Evolutionary conservation across 2,888 invertebrate genomes (phyloP), one percentile per base, ranked within the genome.

Genomic region (Eurytoma californica): DNA sequence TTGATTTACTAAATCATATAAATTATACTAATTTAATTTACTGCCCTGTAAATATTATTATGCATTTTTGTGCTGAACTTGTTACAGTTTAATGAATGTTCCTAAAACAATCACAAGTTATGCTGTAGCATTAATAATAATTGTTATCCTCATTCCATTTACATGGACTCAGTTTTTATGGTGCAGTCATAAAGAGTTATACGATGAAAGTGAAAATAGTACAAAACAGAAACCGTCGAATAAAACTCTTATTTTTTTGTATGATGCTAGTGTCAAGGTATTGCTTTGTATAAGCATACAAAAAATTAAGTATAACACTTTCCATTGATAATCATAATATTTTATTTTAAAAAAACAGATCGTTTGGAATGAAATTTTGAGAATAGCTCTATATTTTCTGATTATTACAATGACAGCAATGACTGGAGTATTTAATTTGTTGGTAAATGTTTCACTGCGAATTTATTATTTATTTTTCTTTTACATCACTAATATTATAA

Each of bases 81-180:
- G 0, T 39, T 39, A 9, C 39, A 63, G 18, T 20, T 72, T 61
- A 28, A 72, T 66, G 60, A 16, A 55, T 13, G 18, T 58, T 14
- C 39, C 13, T 5, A 60, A 20, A 89, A 90, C 93, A 93, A 90
- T 90, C 91, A 90, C 49, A 9, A 80, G 57, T 66, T 82, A 73
- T 20, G 24, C 91, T 1, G 87, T 92, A 4, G 88, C 90, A 0
- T 83, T 91, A 47, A 83, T 93, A n/a, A 87, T 93, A 85, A 90
- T 94, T 0, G 83, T 94, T 0, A 90, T 84, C 55, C 80, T 95
- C 82, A 91, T 95, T 74, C 94, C 95, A 0, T 86, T 95, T 9
- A 93, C 94, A 0, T 96, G 96, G 96, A 94, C 94, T 80, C 94
- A 95, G 85, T 94, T 94, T 84, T 85, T 94, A 0, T 95, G 95